phyloP scores from a whole-genome alignment of 2,888 invertebrate genomes.

The Pristionchus arcanus region DNA sequence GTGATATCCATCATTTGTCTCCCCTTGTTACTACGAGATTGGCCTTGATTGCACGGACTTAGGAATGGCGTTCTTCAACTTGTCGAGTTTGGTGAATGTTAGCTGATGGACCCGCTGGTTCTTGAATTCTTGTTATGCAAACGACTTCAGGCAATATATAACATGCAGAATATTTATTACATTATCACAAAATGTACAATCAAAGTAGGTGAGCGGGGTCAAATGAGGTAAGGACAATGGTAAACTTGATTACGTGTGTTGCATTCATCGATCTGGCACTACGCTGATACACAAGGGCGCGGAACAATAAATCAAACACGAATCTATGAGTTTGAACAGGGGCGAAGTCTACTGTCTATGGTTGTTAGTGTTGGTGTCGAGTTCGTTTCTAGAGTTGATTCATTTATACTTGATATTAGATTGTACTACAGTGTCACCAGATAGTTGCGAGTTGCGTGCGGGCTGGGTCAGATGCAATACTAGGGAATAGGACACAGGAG shows the following conservation, averaged over 20 bases:
- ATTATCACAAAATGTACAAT: constrained; percentile 45
- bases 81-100: no score
- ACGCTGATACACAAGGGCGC: no score
- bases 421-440: constrained; percentile 12
- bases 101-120: no score
- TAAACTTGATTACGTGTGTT: not conserved
- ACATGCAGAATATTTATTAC: constrained; percentile 16
- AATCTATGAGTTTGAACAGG: constrained; percentile 17
- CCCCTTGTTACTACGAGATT: no score
- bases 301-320: not conserved
- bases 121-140: no score
- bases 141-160: no score
- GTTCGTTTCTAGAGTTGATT: constrained; percentile 17
- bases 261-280: no score
- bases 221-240: constrained; percentile 10
- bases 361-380: not conserved
- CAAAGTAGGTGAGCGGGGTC: constrained; percentile 9
- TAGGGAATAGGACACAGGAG: not conserved
- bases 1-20: no score
- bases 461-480: not conserved
- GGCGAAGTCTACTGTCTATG: constrained; percentile 10
- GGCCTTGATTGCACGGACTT: no score
- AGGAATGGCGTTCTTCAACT: no score
- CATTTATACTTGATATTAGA: constrained; percentile 9
- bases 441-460: not conserved